Conservation (phyloP, 1,140 invertebrate species). For the Marisa cornuarietis region DNA sequence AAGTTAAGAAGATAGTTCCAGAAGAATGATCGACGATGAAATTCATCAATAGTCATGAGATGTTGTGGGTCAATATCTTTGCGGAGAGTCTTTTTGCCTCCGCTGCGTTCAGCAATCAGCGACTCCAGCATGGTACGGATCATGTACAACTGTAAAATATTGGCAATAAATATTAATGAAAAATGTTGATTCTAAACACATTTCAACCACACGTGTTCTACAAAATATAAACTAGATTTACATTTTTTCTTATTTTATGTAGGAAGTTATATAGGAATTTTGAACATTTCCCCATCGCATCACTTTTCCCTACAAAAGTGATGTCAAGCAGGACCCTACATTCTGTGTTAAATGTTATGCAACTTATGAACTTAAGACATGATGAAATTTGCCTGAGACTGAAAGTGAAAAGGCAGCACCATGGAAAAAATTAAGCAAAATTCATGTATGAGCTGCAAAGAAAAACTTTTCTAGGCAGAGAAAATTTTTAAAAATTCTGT, state of each 20-base stretch:
- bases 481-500: no score
- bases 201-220: background rate
- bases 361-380: no score
- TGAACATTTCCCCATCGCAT: no score
- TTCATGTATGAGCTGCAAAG: no score
- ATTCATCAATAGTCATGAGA: constrained; percentile 90
- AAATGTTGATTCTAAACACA: background rate
- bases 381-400: no score
- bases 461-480: no score
- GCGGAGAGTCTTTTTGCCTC: constrained; percentile 88
- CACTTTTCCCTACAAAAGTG: no score
- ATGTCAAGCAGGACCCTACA: no score
- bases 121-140: constrained; percentile 98
- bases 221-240: background rate
- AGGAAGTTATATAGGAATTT: background rate
- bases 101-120: constrained; percentile 94
- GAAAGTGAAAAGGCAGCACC: no score
- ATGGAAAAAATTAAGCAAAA: no score
- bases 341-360: no score
- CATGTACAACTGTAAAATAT: constrained; percentile 93
- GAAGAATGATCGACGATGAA: constrained; percentile 96
- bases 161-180: background rate
- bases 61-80: constrained; percentile 97
- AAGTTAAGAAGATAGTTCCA: constrained; percentile 96
- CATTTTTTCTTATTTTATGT: background rate